These are phyloP conservation scores for Drosophila atripex DNA, from an alignment of 2,888 invertebrate species.

Conservation along the genomic window DNA sequence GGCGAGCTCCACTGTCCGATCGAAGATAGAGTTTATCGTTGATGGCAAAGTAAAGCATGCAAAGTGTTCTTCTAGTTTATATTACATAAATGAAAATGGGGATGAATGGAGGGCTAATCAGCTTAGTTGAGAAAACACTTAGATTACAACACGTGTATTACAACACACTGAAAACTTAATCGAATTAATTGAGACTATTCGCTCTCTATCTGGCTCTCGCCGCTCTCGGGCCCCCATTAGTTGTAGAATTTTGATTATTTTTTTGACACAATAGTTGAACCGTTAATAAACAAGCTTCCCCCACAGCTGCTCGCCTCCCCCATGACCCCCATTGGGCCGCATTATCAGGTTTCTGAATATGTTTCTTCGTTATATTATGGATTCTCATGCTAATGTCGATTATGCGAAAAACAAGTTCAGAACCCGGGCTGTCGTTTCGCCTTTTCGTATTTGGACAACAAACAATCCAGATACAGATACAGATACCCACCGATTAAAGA, in stretches of 20 bases:
- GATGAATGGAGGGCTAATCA: not conserved
- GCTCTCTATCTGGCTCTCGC: not conserved
- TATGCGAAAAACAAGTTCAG: slow-evolving; percentile 44
- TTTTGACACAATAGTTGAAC: slow-evolving; percentile 37
- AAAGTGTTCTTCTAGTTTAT: not conserved
- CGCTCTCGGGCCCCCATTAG: not conserved
- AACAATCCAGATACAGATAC: slow-evolving; percentile 8
- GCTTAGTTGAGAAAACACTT: not conserved
- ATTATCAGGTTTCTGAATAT: slow-evolving; percentile 38
- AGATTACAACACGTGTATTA: slow-evolving; percentile 3
- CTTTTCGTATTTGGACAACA: not conserved
- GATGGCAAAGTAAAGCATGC: not conserved
- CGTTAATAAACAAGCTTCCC: not conserved
- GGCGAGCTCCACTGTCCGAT: not conserved
- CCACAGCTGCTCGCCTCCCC: not conserved
- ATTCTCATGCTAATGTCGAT: slow-evolving; percentile 29
- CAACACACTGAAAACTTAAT: not conserved
- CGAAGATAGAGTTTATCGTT: not conserved
- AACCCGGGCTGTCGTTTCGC: slow-evolving; percentile 4
- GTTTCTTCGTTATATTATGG: slow-evolving; percentile 27
- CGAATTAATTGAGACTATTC: not conserved
- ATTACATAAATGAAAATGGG: not conserved
- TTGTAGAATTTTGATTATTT: slow-evolving; percentile 32
- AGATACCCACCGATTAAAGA: slow-evolving; percentile 10
- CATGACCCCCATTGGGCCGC: not conserved